Evolutionary conservation across 1,140 invertebrate species (phyloP).

Genomic region (Hylaeus volcanicus): DNA sequence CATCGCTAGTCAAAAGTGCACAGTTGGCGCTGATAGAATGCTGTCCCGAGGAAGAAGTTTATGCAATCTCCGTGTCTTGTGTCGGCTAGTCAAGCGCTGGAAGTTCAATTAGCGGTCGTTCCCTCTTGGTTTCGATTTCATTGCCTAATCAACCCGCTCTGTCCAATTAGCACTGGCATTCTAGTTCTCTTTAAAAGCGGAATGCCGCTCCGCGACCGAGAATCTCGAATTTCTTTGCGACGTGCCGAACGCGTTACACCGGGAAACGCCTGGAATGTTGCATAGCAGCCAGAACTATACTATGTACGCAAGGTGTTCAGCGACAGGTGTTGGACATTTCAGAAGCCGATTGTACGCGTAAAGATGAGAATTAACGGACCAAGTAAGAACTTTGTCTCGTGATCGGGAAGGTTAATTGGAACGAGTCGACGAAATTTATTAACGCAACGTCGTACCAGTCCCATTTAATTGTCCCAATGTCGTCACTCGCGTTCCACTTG

Average conservation of each 20-base stretch:
- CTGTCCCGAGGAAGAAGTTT: neutral
- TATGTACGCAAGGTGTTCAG: too few relatives aligned
- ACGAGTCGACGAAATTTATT: slow-evolving; percentile 13
- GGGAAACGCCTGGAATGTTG: neutral
- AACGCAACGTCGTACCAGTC: neutral
- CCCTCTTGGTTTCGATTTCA: slow-evolving; percentile 26
- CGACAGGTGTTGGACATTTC: too few relatives aligned
- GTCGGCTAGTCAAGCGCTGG: neutral
- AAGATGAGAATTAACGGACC: too few relatives aligned
- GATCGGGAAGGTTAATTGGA: neutral
- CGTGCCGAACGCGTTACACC: neutral
- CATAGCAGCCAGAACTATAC: too few relatives aligned
- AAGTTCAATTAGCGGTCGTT: slow-evolving; percentile 32
- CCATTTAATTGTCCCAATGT: slow-evolving; percentile 10
- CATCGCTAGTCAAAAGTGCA: too few relatives aligned
- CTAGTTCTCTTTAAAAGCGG: slow-evolving; percentile 56
- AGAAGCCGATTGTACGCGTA: too few relatives aligned
- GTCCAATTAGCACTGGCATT: slow-evolving; percentile 58
- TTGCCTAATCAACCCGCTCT: slow-evolving; percentile 60
- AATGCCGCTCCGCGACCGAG: neutral
- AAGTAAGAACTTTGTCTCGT: too few relatives aligned
- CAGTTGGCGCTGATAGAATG: neutral
- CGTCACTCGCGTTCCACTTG: neutral
- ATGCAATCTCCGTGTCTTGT: neutral
- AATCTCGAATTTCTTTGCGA: neutral